Percentiles rank a stretch among this genome's conserved stretches.
These are phyloP conservation scores for Scaptomyza montana DNA, from an alignment of 1,140 invertebrate species.

Conservation along the genomic window DNA sequence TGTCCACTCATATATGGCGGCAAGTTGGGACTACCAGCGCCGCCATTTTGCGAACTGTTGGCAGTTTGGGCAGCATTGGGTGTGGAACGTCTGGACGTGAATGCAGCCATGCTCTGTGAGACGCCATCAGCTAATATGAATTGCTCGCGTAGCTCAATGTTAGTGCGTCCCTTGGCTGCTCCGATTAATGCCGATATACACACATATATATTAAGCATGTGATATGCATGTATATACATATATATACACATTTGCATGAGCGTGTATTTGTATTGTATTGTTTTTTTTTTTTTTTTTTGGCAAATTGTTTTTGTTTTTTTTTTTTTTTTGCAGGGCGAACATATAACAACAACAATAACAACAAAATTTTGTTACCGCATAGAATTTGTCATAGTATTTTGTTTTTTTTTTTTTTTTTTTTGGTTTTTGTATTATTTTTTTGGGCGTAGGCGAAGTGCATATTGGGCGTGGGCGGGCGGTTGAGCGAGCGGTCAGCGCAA, in stretches of 20 bases:
- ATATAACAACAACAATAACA: slow-evolving; percentile 78
- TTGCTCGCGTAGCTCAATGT: slow-evolving; percentile 99
- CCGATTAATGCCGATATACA: slow-evolving; percentile 42
- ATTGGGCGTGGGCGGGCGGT: slow-evolving; percentile 78
- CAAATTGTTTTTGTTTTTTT: slow-evolving; percentile 43
- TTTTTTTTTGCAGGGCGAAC: slow-evolving; percentile 44
- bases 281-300: slow-evolving; percentile 28
- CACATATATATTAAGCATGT: slow-evolving; percentile 3
- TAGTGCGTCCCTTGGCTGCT: slow-evolving; percentile 99
- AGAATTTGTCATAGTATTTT: slow-evolving; percentile 54
- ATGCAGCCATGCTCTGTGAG: slow-evolving; percentile 98
- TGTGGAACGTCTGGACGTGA: slow-evolving; percentile 94
- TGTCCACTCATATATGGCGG: slow-evolving; percentile 87
- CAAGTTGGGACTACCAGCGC: slow-evolving; percentile 85
- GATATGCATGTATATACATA: slow-evolving; percentile 15
- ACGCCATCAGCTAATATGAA: slow-evolving; percentile 99
- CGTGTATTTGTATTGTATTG: slow-evolving; percentile 24
- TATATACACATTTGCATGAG: slow-evolving; percentile 14
- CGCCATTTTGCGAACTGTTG: slow-evolving; percentile 84
- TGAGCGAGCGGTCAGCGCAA: slow-evolving; percentile 79
- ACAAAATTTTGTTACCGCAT: slow-evolving; percentile 75
- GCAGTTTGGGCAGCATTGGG: slow-evolving; percentile 89
- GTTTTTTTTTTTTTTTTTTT: slow-evolving; percentile 35
- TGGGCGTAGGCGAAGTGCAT: slow-evolving; percentile 70
- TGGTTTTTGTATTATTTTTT: slow-evolving; percentile 46